These are phyloP conservation scores for Ormyrus rosae DNA, from an alignment of 2,888 invertebrate genomes.

Conservation along the genomic window DNA sequence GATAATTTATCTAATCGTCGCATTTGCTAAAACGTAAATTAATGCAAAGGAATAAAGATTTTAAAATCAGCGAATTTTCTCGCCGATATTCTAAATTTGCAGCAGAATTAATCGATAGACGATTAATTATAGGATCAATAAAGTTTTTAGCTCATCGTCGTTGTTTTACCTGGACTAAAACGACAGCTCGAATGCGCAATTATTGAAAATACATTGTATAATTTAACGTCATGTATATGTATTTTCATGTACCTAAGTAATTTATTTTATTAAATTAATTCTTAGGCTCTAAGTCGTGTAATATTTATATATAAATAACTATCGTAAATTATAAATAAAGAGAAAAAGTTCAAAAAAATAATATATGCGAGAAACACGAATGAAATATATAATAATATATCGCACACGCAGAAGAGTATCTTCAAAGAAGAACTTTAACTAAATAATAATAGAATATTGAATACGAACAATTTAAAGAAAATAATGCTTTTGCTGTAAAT, in stretches of 20 bases:
- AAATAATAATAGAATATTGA: neutral
- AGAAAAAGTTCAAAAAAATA: slow-evolving; percentile 43
- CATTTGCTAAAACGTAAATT: neutral
- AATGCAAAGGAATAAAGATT: neutral
- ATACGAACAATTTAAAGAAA: slow-evolving; percentile 47
- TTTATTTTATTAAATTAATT: slow-evolving; percentile 70
- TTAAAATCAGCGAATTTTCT: neutral
- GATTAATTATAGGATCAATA: neutral
- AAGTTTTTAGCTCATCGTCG: slow-evolving; percentile 27
- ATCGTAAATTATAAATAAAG: slow-evolving; percentile 52
- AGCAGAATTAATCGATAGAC: neutral
- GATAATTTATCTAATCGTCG: slow-evolving; percentile 6
- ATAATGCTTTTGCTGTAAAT: slow-evolving; percentile 47
- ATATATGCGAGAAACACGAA: slow-evolving; percentile 42
- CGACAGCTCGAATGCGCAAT: slow-evolving; percentile 57
- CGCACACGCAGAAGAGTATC: slow-evolving; percentile 55
- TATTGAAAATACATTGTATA: slow-evolving; percentile 65
- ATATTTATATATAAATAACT: slow-evolving; percentile 58
- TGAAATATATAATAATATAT: slow-evolving; percentile 50
- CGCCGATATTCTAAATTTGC: neutral
- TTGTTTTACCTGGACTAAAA: slow-evolving; percentile 46
- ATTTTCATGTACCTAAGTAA: slow-evolving; percentile 67
- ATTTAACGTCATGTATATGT: slow-evolving; percentile 63
- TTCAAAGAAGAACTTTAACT: neutral
- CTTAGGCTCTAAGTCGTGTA: slow-evolving; percentile 63